Evolutionary conservation across 2,797 vertebrate species (phyloP), one percentile per base, ranked within the genome.

Genomic region (Sus cebifrons): DNA sequence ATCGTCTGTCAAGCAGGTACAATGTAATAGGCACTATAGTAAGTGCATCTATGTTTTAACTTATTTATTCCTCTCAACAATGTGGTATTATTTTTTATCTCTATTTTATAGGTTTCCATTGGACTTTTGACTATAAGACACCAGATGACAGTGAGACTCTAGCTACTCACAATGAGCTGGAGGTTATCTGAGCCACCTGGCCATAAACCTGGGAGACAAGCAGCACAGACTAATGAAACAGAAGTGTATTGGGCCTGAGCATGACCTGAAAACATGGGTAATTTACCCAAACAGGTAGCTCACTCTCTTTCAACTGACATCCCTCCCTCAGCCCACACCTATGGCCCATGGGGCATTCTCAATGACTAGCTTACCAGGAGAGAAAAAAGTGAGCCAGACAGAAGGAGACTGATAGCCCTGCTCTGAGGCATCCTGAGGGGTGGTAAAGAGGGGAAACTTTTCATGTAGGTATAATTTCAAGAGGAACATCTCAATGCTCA

Each of bases 91-190:
- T 65, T 96, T 75, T 86, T 32, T 52, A 44, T n/a, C 32, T 90
- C 5, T 6, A 23, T 81, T 71, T 79, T n/a, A 70, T 29, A 91
- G 20, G 44, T 36, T 65, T 86, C 82, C 73, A 49, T 3, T 64
- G 81, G 44, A 86, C 18, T 93, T 58, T 81, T 87, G 75, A 88
- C 23, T 65, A 73, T 79, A 78, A 89, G 74, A 83, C 15, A 83
- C 64, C 3, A 87, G 60, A 27, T 91, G 23, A 93, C 44, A 60
- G 36, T 32, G 40, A 94, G 86, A 91, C 54, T 92, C 15, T n/a
- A 56, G 18, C 13, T 85, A 54, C 44, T 62, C 52, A 20, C 25
- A 87, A 73, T 49, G 54, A 91, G 49, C 62, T 81, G 23, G 40
- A 49, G 83, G 49, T 78, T 68, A 67, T 54, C 49, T 91, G 52